Base-by-base conservation (phyloP, 2,113 vertebrate species). In the Xyliphius kryptos region DNA sequence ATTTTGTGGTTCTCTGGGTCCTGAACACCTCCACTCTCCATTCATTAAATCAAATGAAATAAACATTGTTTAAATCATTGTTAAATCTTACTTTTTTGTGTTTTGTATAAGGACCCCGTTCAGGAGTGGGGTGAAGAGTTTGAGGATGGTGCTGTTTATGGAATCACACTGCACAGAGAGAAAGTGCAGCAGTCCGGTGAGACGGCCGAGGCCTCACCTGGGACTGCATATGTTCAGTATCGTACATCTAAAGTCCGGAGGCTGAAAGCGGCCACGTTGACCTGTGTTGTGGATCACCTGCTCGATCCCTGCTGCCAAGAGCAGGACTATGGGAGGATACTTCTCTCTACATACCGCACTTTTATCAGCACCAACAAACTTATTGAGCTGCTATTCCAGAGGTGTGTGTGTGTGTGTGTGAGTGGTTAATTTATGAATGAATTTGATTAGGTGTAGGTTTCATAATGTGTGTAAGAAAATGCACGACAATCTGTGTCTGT, bases 51-150 rank as follows among this genome's bases (percentile, higher is more conserved):
- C n/a, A n/a, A n/a, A n/a, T n/a, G n/a, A n/a, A n/a, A n/a, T n/a
- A n/a, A n/a, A n/a, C n/a, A n/a, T n/a, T n/a, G n/a, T n/a, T n/a
- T n/a, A n/a, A n/a, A n/a, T n/a, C n/a, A n/a, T n/a, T n/a, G n/a
- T n/a, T 16, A 37, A 12, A 20, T 15, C 10, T 36, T 53, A 32
- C 6, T 47, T 36, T 2, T 15, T 15, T 43, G 13, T 17, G 58
- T 74, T 7, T 66, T 48, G 14, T 63, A 21, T 66, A 10, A 93
- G 92, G 85, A 89, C 48, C 90, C 90, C 13, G 83, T 92, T 72
- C 91, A 93, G 80, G 88, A 89, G 75, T 94, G 92, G 91, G 91
- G 92, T 2, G 90, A 93, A 69, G 91, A 93, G 84, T 69, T 63
- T 0, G 91, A 92, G 74, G 85, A 88, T 0, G 90, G 87, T 0